Base-by-base conservation (phyloP, 1,140 invertebrate genomes). In the Temnothorax longispinosus region DNA sequence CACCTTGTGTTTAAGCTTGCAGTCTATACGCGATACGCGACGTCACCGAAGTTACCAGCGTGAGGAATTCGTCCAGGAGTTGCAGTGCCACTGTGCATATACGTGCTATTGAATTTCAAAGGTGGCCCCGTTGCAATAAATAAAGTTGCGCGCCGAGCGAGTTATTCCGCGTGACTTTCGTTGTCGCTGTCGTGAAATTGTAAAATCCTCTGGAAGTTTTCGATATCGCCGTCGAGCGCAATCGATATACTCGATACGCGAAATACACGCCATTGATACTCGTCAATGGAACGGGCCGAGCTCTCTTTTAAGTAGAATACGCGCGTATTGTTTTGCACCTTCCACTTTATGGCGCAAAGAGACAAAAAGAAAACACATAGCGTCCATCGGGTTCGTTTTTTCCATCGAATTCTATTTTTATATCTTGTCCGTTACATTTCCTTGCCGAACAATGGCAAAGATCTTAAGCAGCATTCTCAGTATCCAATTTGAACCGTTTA, bases 61-160 rank as follows among this genome's bases (percentile, higher is more conserved):
- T 62, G 75, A 85, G 88, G 41, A 85, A 86, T 80, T 74, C 52
- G 41, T 50, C 13, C 54, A 50, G 41, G 56, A 89, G 67, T 89
- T 78, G 67, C 21, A 21, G 21, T 65, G 27, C 18, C 18, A 32
- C 3, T 58, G 74, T 80, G 21, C 18, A 50, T 47, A 69, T 69
- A 69, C 21, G 13, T 47, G 54, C 82, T 84, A 81, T 87, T 87
- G 77, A 91, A 89, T 91, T 91, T 89, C 90, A 91, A 91, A 91
- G 77, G 67, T 58, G 50, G 62, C n/a, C 47, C 47, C 64, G 77
- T 84, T 67, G 89, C 74, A 85, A 91, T 87, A 91, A 90, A 91
- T 91, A 91, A 91, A 87, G 72, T 88, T 71, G 32, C 58, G 8
- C 41, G 21, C 41, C 21, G 11, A 32, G 54, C 47, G 75, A 87